Evolutionary conservation across 2,888 invertebrate genomes (phyloP).

Genomic region (Chrysopilus asiliformis): DNA sequence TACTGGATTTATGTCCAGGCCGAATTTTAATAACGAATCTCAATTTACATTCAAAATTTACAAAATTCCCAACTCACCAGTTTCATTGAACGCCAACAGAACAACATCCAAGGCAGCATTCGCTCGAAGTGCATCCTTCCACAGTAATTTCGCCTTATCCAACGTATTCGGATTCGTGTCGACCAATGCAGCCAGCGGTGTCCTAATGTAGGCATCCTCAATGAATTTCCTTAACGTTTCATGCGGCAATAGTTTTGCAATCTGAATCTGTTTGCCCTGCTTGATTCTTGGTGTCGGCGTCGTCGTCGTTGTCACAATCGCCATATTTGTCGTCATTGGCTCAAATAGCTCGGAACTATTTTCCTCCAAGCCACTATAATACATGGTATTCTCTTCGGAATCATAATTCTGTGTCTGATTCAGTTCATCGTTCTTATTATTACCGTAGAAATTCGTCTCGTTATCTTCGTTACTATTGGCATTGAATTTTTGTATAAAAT

Average conservation of each 20-base stretch:
- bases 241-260: constrained; percentile 22
- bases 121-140: constrained; percentile 31
- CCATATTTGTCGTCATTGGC: background rate
- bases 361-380: background rate
- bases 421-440: no score
- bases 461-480: no score
- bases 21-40: no score
- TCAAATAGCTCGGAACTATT: constrained; percentile 4
- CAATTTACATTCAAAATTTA: no score
- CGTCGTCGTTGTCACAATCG: constrained; percentile 13
- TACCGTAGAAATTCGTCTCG: no score
- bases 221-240: constrained; percentile 34
- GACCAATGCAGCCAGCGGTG: constrained; percentile 34
- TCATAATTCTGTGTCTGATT: no score
- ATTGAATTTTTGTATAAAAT: no score
- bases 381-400: no score
- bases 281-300: constrained; percentile 17
- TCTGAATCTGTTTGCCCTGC: constrained; percentile 29
- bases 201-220: constrained; percentile 34
- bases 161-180: constrained; percentile 31
- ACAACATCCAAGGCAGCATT: constrained; percentile 34
- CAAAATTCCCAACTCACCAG: constrained; percentile 23
- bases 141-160: constrained; percentile 30
- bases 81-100: constrained; percentile 30
- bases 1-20: no score